These are phyloP conservation scores for Eriocheir sinensis DNA, from an alignment of 1,140 invertebrate genomes.

Conservation along the genomic window DNA sequence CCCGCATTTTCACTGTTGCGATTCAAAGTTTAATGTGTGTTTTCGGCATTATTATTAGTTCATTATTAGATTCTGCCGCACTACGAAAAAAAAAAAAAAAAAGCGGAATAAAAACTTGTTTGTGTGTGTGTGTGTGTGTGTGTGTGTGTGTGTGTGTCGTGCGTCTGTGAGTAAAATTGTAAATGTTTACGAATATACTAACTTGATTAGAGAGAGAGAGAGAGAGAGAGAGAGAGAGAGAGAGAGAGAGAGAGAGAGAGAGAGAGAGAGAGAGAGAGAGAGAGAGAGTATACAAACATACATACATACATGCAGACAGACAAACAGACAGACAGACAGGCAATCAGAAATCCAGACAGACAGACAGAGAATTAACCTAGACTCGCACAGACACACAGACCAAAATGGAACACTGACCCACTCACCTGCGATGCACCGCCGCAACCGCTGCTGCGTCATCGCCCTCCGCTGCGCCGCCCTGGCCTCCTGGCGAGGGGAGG, in stretches of 20 bases:
- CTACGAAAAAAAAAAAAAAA: not conserved
- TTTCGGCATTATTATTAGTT: conserved; percentile 3
- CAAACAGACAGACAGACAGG: too few relatives aligned
- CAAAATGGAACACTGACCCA: too few relatives aligned
- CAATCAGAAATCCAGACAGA: too few relatives aligned
- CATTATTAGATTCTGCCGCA: not conserved
- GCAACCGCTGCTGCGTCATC: too few relatives aligned
- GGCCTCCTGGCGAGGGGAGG: too few relatives aligned
- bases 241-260: conserved; percentile 25
- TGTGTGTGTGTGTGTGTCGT: not conserved
- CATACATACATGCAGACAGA: too few relatives aligned
- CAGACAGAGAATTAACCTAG: too few relatives aligned
- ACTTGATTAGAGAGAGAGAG: not conserved
- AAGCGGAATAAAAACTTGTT: too few relatives aligned
- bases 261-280: not conserved
- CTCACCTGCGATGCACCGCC: too few relatives aligned
- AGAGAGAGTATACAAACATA: not conserved
- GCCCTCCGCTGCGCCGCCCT: too few relatives aligned
- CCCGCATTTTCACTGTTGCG: not conserved
- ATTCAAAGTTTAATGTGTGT: not conserved
- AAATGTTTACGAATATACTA: not conserved
- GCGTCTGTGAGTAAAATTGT: not conserved
- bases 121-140: conserved; percentile 30
- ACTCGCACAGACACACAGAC: too few relatives aligned
- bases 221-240: conserved; percentile 16